Percentiles rank a stretch among this genome's conserved stretches.
Evolutionary conservation across 1,140 invertebrate genomes (phyloP).

Genomic region (Wasmannia auropunctata): DNA sequence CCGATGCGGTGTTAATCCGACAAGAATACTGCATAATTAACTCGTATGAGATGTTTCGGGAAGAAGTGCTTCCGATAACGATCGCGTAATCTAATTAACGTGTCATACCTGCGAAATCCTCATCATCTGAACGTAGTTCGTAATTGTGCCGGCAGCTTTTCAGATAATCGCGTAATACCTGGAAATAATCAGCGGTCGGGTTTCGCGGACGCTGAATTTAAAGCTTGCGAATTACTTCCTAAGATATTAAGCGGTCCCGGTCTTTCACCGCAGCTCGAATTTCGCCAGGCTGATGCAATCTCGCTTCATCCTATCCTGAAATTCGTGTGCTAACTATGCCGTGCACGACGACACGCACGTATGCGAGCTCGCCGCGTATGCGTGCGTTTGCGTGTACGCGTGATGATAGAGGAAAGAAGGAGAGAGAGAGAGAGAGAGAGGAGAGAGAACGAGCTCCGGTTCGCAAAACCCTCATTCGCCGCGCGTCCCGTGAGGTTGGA

Average conservation of each 20-base stretch:
- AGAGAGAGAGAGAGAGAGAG: neutral
- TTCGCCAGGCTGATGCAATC: neutral
- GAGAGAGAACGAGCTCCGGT: conserved; percentile 25
- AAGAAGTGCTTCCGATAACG: conserved; percentile 41
- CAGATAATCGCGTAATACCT: conserved; percentile 35
- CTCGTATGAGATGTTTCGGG: neutral
- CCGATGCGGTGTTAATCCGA: conserved; percentile 8
- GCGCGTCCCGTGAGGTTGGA: conserved; percentile 73
- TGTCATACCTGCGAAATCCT: conserved; percentile 22
- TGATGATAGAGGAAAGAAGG: neutral
- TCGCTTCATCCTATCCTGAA: conserved; percentile 41
- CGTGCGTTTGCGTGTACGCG: conserved; percentile 42
- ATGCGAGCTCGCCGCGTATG: neutral
- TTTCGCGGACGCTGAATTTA: conserved; percentile 19
- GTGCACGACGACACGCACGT: neutral
- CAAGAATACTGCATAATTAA: conserved; percentile 41
- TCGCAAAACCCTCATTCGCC: conserved; percentile 67
- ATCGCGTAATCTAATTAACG: conserved; percentile 28
- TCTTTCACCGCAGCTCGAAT: conserved; percentile 1
- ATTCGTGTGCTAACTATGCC: conserved; percentile 53
- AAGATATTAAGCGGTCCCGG: conserved; percentile 32
- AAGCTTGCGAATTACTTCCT: conserved; percentile 43
- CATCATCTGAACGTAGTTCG: neutral
- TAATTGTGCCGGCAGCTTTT: conserved; percentile 5
- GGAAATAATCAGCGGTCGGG: conserved; percentile 16